phyloP scores from a whole-genome alignment of 2,888 invertebrate genomes.

The Luffia ferchaultella region DNA sequence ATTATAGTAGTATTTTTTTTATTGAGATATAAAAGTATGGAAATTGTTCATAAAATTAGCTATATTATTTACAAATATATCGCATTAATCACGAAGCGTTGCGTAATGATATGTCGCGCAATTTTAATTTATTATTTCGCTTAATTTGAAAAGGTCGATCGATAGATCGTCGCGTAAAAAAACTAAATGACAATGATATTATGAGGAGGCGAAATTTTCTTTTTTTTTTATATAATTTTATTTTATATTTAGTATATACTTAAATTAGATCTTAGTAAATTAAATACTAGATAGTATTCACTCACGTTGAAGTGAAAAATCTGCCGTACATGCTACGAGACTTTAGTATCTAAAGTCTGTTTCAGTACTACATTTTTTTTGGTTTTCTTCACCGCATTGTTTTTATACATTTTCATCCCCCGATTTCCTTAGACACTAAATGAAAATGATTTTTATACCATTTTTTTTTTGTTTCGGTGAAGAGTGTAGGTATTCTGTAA shows the following conservation, averaged over 20 bases:
- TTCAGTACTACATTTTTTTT: slow-evolving; percentile 44
- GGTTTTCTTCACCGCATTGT: background rate
- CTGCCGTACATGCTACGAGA: slow-evolving; percentile 53
- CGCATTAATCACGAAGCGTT: slow-evolving; percentile 2
- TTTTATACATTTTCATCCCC: background rate
- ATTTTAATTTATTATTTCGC: background rate
- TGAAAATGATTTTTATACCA: background rate
- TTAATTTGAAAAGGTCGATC: slow-evolving; percentile 1
- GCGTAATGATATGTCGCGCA: slow-evolving; percentile 24
- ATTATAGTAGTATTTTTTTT: background rate
- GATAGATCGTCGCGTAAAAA: slow-evolving; percentile 6
- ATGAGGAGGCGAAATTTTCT: background rate
- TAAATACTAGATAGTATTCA: slow-evolving; percentile 25
- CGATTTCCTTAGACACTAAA: background rate
- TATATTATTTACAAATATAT: slow-evolving; percentile 4
- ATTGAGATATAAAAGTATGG: background rate
- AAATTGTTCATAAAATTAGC: background rate
- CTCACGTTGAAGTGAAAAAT: slow-evolving; percentile 4
- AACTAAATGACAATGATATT: slow-evolving; percentile 3
- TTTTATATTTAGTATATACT: slow-evolving; percentile 11
- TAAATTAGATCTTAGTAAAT: slow-evolving; percentile 45
- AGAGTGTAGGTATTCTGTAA: too few relatives aligned
- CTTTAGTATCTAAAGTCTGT: slow-evolving; percentile 60
- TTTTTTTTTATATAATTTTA: background rate
- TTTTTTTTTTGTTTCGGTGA: too few relatives aligned